These are phyloP conservation scores for Thamnaconus septentrionalis DNA, from an alignment of 2,113 vertebrate genomes.

Conservation along the genomic window DNA sequence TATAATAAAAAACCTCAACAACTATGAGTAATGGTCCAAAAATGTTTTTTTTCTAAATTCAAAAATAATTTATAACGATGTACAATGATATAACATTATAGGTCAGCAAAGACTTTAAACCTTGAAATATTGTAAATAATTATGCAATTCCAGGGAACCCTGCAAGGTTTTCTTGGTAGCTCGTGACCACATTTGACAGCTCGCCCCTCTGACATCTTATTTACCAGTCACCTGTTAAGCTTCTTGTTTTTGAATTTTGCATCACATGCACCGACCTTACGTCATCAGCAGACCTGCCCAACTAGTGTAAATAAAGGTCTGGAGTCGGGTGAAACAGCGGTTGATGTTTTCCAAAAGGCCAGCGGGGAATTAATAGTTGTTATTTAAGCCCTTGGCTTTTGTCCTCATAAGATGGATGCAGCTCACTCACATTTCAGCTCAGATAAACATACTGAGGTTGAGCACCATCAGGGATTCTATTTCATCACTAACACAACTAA, in stretches of 20 bases:
- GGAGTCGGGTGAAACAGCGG: slow-evolving; percentile 12
- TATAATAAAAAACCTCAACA: too few relatives aligned
- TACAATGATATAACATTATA: too few relatives aligned
- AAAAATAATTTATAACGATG: too few relatives aligned
- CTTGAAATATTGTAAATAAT: too few relatives aligned
- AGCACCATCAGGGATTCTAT: not conserved
- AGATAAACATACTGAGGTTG: not conserved
- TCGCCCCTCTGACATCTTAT: too few relatives aligned
- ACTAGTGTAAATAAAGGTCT: not conserved
- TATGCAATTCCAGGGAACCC: too few relatives aligned
- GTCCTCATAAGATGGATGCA: slow-evolving; percentile 15
- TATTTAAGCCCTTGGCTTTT: slow-evolving; percentile 47
- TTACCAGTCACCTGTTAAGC: not conserved
- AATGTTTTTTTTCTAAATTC: too few relatives aligned
- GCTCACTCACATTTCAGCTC: slow-evolving; percentile 9
- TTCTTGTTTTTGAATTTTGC: slow-evolving; percentile 2
- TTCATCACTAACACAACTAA: slow-evolving; percentile 10
- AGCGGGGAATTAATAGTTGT: slow-evolving; percentile 32
- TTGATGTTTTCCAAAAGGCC: slow-evolving; percentile 43
- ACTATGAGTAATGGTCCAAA: too few relatives aligned
- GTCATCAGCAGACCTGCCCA: slow-evolving; percentile 23
- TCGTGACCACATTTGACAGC: too few relatives aligned
- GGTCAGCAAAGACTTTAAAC: too few relatives aligned
- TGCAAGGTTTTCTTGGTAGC: too few relatives aligned
- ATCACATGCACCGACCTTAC: slow-evolving; percentile 4